A percentile compares a stretch with the other conserved stretches of the same genome.
Evolutionary conservation across 2,113 vertebrate genomes (phyloP).

Genomic region (Pelvicachromis taeniatus): DNA sequence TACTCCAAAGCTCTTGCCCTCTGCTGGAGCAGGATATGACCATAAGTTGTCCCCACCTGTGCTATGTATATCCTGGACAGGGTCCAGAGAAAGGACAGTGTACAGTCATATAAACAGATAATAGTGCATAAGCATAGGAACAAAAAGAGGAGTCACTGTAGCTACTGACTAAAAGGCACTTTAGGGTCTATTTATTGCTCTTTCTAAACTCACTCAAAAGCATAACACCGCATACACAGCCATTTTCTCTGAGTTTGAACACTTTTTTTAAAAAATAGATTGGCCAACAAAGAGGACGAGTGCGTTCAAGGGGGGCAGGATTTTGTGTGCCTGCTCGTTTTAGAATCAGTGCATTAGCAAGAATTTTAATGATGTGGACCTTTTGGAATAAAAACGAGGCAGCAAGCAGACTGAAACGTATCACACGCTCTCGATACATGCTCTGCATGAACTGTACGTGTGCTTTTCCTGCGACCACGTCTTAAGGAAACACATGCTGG

Average conservation of each 20-base stretch:
- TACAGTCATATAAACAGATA: slow-evolving; percentile 13
- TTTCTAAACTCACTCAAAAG: slow-evolving; percentile 49
- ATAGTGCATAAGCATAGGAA: not conserved
- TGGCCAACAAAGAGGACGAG: not conserved
- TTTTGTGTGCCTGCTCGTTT: not conserved
- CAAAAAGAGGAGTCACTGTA: not conserved
- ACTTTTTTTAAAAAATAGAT: not conserved
- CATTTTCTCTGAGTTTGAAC: slow-evolving; percentile 24
- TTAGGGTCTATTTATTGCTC: slow-evolving; percentile 60
- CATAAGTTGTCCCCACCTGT: slow-evolving; percentile 3
- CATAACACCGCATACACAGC: slow-evolving; percentile 21
- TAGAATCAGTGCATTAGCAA: not conserved
- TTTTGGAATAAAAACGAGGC: not conserved
- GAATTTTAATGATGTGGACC: not conserved
- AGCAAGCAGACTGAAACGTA: not conserved
- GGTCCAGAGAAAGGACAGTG: slow-evolving; percentile 32
- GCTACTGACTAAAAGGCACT: slow-evolving; percentile 45
- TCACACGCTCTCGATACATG: not conserved
- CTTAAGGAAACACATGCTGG: not conserved
- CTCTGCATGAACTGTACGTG: not conserved
- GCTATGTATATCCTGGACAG: slow-evolving; percentile 24
- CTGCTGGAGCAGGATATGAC: not conserved
- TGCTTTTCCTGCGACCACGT: not conserved
- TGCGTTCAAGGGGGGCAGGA: not conserved
- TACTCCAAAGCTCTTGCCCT: not conserved